Evolutionary conservation across 2,113 vertebrate species (phyloP).

Genomic region (Labeo catla): DNA sequence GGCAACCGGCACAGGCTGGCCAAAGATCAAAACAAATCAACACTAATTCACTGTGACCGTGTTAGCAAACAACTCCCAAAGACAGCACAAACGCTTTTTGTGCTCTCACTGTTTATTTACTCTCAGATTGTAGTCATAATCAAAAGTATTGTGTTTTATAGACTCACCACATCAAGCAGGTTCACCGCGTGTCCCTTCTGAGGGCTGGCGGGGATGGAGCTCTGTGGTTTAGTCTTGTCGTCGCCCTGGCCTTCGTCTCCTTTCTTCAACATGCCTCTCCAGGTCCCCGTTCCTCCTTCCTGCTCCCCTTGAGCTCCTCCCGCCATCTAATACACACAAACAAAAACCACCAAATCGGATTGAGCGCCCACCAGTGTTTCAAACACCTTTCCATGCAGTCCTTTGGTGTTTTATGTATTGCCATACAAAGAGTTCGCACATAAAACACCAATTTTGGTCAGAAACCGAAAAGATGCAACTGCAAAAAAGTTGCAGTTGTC

Average conservation of each 20-base stretch:
- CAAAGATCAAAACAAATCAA: constrained; percentile 1
- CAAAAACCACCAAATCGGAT: not conserved
- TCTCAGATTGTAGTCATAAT: not conserved
- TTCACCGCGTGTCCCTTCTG: constrained; percentile 93
- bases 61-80: not conserved
- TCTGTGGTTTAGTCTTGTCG: constrained; percentile 75
- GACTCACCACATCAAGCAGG: constrained; percentile 91
- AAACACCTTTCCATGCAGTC: not conserved
- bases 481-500: not conserved
- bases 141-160: not conserved
- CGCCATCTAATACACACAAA: constrained; percentile 28
- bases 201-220: constrained; percentile 79
- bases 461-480: not conserved
- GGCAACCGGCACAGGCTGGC: constrained; percentile 93
- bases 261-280: constrained; percentile 94
- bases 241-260: constrained; percentile 82
- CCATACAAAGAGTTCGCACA: not conserved
- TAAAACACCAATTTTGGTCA: not conserved
- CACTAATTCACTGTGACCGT: not conserved
- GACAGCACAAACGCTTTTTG: not conserved
- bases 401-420: not conserved
- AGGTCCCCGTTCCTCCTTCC: constrained; percentile 86
- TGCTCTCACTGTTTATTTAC: not conserved
- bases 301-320: constrained; percentile 75
- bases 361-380: not conserved